Percentiles rank a stretch among this genome's conserved stretches.
Conservation (phyloP, 2,888 invertebrate genomes). For the Rhimphoctona megacephalus region DNA sequence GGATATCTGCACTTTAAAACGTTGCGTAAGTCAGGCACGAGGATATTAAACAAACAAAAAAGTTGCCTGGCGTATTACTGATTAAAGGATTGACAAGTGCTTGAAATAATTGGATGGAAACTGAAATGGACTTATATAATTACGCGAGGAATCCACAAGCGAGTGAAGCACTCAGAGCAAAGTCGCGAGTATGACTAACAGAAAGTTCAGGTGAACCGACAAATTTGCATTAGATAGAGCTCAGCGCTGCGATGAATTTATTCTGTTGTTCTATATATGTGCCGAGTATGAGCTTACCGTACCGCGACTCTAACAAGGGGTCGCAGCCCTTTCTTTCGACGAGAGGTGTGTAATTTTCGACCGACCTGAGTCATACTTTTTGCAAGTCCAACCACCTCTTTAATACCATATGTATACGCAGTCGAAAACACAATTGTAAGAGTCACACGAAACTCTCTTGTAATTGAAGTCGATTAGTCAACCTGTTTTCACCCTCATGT, state of each 20-base stretch:
- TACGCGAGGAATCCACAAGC: not conserved
- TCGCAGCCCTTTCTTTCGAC: constrained; percentile 69
- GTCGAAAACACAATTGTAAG: constrained; percentile 52
- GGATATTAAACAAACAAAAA: not conserved
- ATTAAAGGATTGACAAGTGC: not conserved
- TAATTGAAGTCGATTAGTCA: constrained; percentile 67
- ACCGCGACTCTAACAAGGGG: constrained; percentile 68
- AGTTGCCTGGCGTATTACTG: not conserved
- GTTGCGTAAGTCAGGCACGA: constrained; percentile 3
- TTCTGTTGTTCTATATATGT: constrained; percentile 32
- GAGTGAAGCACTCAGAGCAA: constrained; percentile 44
- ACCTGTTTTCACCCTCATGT: constrained; percentile 41
- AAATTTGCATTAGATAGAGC: constrained; percentile 75
- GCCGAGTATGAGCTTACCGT: constrained; percentile 33
- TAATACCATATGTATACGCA: not conserved
- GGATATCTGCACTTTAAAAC: constrained; percentile 15
- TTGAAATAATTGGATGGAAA: not conserved
- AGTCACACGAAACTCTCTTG: constrained; percentile 48
- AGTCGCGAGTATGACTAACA: constrained; percentile 73
- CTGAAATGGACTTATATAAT: not conserved
- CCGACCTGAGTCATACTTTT: constrained; percentile 73
- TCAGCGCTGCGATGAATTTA: constrained; percentile 33
- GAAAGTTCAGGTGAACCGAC: constrained; percentile 71
- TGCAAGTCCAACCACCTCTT: constrained; percentile 30
- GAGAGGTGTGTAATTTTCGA: constrained; percentile 74